Percentiles rank a stretch among this genome's conserved stretches.
These are phyloP conservation scores for Diorhabda carinulata DNA, from an alignment of 1,140 invertebrate genomes.

Conservation along the genomic window DNA sequence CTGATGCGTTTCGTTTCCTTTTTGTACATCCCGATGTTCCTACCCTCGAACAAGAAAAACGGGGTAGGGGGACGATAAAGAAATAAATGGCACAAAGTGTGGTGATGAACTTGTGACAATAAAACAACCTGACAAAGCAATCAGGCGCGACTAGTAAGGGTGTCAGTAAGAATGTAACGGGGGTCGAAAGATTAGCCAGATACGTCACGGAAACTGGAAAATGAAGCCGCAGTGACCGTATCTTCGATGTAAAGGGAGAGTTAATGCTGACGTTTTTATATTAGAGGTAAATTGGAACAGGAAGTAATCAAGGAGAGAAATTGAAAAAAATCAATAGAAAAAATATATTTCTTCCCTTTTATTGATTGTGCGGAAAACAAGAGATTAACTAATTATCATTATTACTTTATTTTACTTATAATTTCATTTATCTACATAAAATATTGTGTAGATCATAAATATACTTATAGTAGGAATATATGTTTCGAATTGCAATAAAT, in stretches of 20 bases:
- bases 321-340: no score
- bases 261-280: background rate
- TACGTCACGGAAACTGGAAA: conserved; percentile 35
- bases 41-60: no score
- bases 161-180: conserved; percentile 10
- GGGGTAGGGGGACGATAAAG: conserved; percentile 11
- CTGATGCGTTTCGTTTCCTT: no score
- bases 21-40: no score
- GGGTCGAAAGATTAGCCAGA: conserved; percentile 40
- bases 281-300: background rate
- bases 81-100: conserved; percentile 33
- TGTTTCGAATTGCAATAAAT: no score
- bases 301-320: background rate
- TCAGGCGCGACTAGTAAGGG: conserved; percentile 34
- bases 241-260: background rate
- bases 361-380: no score
- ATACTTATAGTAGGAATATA: no score
- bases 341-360: no score
- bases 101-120: conserved; percentile 38
- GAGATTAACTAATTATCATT: no score
- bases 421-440: no score
- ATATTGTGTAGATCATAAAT: no score
- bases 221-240: background rate
- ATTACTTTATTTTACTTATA: no score
- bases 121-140: conserved; percentile 44